Percentiles rank a stretch among this genome's conserved stretches.
Evolutionary conservation across 2,113 vertebrate genomes (phyloP).

Genomic region (Dendropsophus ebraccatus): DNA sequence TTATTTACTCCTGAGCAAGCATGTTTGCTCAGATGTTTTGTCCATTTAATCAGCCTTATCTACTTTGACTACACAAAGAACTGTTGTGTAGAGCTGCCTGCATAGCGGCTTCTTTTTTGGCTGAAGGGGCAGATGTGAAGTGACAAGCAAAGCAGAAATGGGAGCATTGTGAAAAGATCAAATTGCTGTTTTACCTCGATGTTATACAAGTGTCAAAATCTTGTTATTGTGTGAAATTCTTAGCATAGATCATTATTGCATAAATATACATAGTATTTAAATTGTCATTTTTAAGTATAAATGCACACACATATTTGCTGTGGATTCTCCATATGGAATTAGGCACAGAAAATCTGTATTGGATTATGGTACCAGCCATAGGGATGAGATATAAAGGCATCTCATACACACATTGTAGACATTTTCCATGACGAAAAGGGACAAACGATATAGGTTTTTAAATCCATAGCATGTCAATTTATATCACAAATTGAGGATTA

Average conservation of each 20-base stretch:
- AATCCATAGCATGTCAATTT: too few species aligned
- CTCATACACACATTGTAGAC: too few species aligned
- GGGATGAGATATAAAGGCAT: too few species aligned
- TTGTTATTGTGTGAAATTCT: not conserved
- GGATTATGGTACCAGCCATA: too few species aligned
- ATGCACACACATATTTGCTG: not conserved
- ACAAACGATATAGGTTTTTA: too few species aligned
- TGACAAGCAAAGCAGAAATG: constrained; percentile 39
- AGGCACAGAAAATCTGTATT: too few species aligned
- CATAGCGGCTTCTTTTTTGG: constrained; percentile 26
- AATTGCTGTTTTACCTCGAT: not conserved
- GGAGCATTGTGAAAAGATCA: not conserved
- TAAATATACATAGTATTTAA: too few species aligned
- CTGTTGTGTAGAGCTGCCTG: constrained; percentile 44
- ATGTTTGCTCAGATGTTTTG: constrained; percentile 55
- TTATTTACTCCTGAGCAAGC: constrained; percentile 57
- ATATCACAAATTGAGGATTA: too few species aligned
- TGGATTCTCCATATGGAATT: too few species aligned
- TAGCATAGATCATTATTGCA: too few species aligned
- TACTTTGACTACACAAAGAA: constrained; percentile 44
- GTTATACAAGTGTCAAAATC: not conserved
- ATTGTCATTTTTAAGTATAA: not conserved
- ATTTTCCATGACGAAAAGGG: too few species aligned
- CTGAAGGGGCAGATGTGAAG: constrained; percentile 40
- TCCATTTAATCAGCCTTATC: constrained; percentile 49